Evolutionary conservation across 1,140 invertebrate species (phyloP), one percentile per base, ranked within the genome.

Genomic region (Ectropis grisescens): DNA sequence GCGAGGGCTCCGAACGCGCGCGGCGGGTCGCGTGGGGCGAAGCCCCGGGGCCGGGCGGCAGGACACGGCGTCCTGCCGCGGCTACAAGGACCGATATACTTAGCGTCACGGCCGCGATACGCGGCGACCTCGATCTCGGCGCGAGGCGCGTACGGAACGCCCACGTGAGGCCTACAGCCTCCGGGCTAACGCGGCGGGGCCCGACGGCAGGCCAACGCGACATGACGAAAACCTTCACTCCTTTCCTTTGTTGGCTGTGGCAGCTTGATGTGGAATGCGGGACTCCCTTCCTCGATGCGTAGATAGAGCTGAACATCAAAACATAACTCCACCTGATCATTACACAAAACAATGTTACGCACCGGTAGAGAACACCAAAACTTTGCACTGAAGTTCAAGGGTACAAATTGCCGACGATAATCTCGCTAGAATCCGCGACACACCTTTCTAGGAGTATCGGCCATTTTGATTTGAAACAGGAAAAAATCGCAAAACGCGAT

Each of bases 281-380:
- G 10, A 26, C 3, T 26, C 24, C 24, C 6, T 26, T 2, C 6
- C 6, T 26, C 24, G 6, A 10, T 6, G 24, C 43, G 38, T 37
- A 40, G 32, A 24, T 42, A 43, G 45, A 47, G 58, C 66, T 72
- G 68, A 75, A 76, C 35, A 47, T 38, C 39, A 76, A 50, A 26
- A 26, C 24, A 26, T 74, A 66, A 69, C 67, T 71, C 60, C 75
- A 78, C 72, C 58, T 69, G 68, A 78, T 37, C 34, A 71, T 58
- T 58, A 66, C 75, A 71, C 71, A 78, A 72, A 80, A 76, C 68
- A 76, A 80, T 62, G 75, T 80, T 80, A 80, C 75, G 75, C 72
- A 80, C 75, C 75, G 78, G 75, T 65, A 69, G 50, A 55, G 58
- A 56, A 78, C 70, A 80, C 72, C 64, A 51, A 54, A 71, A 74